These are phyloP conservation scores for Danaus melanippus DNA, from an alignment of 1,140 invertebrate genomes.

Conservation along the genomic window DNA sequence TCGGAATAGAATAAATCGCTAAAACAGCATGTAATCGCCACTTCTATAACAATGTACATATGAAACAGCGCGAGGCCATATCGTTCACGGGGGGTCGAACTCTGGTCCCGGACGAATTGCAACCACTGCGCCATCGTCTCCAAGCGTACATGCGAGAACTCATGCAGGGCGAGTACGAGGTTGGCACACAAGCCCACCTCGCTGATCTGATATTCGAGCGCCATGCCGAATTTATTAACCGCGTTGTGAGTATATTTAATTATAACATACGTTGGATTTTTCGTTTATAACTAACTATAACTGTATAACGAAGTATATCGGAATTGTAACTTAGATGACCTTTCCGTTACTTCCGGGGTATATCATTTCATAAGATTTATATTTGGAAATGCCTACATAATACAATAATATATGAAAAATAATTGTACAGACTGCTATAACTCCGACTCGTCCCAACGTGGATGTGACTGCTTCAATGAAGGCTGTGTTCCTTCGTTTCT, in stretches of 20 bases:
- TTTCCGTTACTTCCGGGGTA: no score
- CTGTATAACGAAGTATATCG: no score
- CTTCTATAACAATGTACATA: slow-evolving; percentile 1
- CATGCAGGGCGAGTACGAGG: slow-evolving; percentile 14
- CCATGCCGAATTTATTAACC: slow-evolving; percentile 27
- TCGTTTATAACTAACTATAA: no score
- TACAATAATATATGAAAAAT: no score
- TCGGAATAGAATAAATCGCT: not conserved
- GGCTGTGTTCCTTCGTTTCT: slow-evolving; percentile 21
- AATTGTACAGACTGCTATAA: slow-evolving; percentile 19
- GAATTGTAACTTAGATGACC: no score
- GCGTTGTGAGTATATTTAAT: slow-evolving; percentile 28
- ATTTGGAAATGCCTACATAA: no score
- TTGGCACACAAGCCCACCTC: slow-evolving; percentile 23
- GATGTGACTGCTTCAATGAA: slow-evolving; percentile 32
- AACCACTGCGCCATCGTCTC: slow-evolving; percentile 22
- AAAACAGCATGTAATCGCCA: not conserved
- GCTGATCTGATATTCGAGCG: slow-evolving; percentile 29
- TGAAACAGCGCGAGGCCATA: slow-evolving; percentile 14
- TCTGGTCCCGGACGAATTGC: slow-evolving; percentile 29
- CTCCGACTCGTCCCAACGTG: slow-evolving; percentile 23
- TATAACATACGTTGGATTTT: not conserved
- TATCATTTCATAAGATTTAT: no score
- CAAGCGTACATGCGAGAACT: slow-evolving; percentile 29
- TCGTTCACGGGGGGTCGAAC: slow-evolving; percentile 18